Percentiles rank a stretch among this genome's conserved stretches.
These are phyloP conservation scores for Oryzias javanicus DNA, from an alignment of 2,113 vertebrate genomes.

Conservation along the genomic window DNA sequence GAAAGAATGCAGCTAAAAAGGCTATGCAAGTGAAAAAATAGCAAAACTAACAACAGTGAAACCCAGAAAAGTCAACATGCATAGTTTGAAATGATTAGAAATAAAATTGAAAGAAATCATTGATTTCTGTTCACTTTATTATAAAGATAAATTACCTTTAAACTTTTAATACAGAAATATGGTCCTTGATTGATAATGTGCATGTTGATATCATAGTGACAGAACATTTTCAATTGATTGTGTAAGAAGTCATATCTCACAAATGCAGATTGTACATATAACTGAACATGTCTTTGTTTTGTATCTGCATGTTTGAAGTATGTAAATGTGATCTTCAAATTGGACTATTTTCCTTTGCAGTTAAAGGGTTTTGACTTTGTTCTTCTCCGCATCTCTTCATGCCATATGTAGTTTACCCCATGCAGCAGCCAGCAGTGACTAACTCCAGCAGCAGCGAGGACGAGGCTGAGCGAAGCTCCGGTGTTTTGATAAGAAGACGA, in stretches of 20 bases:
- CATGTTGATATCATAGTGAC: too few relatives aligned
- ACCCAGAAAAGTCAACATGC: neutral
- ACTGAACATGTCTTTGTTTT: too few relatives aligned
- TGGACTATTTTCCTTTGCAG: neutral
- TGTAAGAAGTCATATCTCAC: too few relatives aligned
- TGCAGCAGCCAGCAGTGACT: constrained; percentile 33
- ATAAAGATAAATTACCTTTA: too few relatives aligned
- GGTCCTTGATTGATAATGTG: too few relatives aligned
- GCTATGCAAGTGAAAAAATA: neutral
- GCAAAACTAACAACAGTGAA: neutral
- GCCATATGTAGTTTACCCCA: constrained; percentile 55
- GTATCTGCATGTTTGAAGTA: too few relatives aligned
- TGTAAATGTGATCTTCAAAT: too few relatives aligned
- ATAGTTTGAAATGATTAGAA: neutral
- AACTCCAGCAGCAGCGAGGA: constrained; percentile 83
- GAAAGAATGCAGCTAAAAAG: neutral
- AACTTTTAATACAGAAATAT: too few relatives aligned
- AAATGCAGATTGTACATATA: too few relatives aligned
- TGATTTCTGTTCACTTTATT: too few relatives aligned
- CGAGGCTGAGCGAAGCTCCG: constrained; percentile 68
- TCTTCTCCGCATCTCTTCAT: constrained; percentile 23
- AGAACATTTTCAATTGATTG: too few relatives aligned
- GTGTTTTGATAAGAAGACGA: constrained; percentile 78
- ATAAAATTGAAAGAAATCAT: too few relatives aligned
- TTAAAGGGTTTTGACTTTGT: neutral